Percentiles rank a stretch among this genome's conserved stretches.
Evolutionary conservation across 2,888 invertebrate genomes (phyloP).

Genomic region (Cosmia pyralina): DNA sequence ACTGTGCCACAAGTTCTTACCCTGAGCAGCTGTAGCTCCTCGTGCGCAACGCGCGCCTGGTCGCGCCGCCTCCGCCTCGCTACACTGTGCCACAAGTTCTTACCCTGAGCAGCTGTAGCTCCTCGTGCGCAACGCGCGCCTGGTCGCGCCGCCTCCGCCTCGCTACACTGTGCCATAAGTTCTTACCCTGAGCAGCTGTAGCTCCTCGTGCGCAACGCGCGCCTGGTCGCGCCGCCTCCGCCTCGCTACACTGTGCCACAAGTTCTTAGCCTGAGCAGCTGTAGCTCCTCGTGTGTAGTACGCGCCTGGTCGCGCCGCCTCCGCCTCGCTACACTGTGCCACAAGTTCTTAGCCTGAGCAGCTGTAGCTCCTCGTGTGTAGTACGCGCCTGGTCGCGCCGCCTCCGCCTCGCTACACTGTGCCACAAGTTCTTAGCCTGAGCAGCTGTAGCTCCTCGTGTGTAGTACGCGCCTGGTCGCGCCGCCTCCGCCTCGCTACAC

Average conservation of each 20-base stretch:
- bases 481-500: constrained; percentile 74
- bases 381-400: constrained; percentile 75
- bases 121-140: constrained; percentile 73
- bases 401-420: constrained; percentile 75
- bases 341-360: no score
- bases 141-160: constrained; percentile 77
- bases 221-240: constrained; percentile 78
- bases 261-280: no score
- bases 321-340: constrained; percentile 74
- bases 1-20: no score
- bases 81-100: no score
- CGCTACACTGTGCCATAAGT: no score
- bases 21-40: constrained; percentile 78
- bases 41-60: constrained; percentile 72
- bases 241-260: constrained; percentile 73
- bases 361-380: constrained; percentile 75
- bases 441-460: constrained; percentile 74
- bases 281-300: constrained; percentile 75
- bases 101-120: constrained; percentile 78
- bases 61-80: constrained; percentile 77
- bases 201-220: constrained; percentile 73
- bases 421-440: no score
- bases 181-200: constrained; percentile 77
- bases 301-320: constrained; percentile 76
- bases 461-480: constrained; percentile 75